phyloP scores from a whole-genome alignment of 2,888 invertebrate genomes.

The Oeneis ivallda region DNA sequence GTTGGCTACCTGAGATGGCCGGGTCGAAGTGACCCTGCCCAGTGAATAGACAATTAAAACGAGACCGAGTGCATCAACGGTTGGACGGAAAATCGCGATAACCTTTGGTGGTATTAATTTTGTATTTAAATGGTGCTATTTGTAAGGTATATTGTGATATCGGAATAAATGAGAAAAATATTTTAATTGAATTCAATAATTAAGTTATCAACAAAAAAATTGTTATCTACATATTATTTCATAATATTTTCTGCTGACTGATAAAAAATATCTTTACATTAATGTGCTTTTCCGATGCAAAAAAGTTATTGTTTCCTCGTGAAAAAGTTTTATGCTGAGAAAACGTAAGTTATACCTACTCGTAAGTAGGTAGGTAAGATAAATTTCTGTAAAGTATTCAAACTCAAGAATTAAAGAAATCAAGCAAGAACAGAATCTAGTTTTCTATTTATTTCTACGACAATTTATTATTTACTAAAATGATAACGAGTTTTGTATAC shows the following conservation, averaged over 20 bases:
- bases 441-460: background rate
- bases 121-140: constrained; percentile 36
- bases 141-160: constrained; percentile 18
- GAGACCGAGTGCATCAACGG: constrained; percentile 71
- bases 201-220: background rate
- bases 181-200: background rate
- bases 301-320: no score
- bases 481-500: constrained; percentile 30
- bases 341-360: no score
- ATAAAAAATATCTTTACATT: no score
- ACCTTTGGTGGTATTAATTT: constrained; percentile 53
- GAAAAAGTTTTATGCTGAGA: no score
- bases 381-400: no score
- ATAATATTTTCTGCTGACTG: no score
- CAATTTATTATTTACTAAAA: constrained; percentile 1
- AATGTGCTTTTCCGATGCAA: no score
- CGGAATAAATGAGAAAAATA: background rate
- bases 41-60: constrained; percentile 75
- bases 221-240: no score
- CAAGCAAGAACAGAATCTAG: background rate
- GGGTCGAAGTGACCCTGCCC: constrained; percentile 64
- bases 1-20: constrained; percentile 71
- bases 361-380: no score
- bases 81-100: constrained; percentile 73
- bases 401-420: no score